These are phyloP conservation scores for Pollenia griseotomentosa DNA, from an alignment of 2,888 invertebrate genomes.

Conservation along the genomic window DNA sequence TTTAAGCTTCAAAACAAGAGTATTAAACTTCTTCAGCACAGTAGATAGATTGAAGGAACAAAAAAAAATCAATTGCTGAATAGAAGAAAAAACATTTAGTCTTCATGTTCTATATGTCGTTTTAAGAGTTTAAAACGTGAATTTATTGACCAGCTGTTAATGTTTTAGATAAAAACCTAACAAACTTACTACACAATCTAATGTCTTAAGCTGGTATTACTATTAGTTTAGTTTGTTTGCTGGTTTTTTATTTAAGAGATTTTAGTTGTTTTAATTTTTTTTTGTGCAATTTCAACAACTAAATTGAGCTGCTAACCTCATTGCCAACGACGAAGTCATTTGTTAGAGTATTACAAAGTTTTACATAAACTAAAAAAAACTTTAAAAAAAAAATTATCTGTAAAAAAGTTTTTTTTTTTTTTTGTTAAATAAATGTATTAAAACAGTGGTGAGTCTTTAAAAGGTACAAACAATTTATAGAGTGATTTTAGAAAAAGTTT, in stretches of 20 bases:
- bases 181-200: slow-evolving; percentile 63
- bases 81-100: slow-evolving; percentile 58
- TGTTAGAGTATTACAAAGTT: slow-evolving; percentile 60
- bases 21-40: slow-evolving; percentile 33
- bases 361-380: slow-evolving; percentile 25
- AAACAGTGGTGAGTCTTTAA: slow-evolving; percentile 11
- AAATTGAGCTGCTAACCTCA: slow-evolving; percentile 74
- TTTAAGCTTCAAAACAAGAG: slow-evolving; percentile 26
- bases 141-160: slow-evolving; percentile 73
- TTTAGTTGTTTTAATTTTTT: slow-evolving; percentile 2
- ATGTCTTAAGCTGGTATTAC: slow-evolving; percentile 53
- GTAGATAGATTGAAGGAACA: neutral
- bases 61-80: neutral
- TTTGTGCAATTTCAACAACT: slow-evolving; percentile 56
- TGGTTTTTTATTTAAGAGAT: neutral
- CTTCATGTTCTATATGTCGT: slow-evolving; percentile 66
- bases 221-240: slow-evolving; percentile 48
- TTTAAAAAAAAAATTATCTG: slow-evolving; percentile 26
- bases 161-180: slow-evolving; percentile 68
- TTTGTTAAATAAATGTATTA: slow-evolving; percentile 12
- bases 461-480: neutral
- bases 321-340: slow-evolving; percentile 64
- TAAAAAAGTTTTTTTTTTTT: slow-evolving; percentile 31
- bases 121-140: slow-evolving; percentile 62
- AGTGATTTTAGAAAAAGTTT: too few species aligned